Percentiles rank a stretch among this genome's conserved stretches.
Evolutionary conservation across 1,140 invertebrate species (phyloP).

Genomic region (Drosophila ficusphila): DNA sequence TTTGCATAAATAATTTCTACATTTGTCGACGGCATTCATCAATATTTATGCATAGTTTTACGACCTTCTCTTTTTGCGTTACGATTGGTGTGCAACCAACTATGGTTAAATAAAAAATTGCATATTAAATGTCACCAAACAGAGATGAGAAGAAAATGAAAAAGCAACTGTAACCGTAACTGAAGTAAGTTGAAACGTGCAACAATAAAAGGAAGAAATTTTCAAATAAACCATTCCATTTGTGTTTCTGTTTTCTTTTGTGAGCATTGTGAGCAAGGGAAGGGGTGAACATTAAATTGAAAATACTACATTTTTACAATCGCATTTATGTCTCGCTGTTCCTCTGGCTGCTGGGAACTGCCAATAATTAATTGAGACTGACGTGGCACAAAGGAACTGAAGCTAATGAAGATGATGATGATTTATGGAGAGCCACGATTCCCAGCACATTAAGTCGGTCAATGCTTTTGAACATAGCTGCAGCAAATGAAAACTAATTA

Average conservation of each 20-base stretch:
- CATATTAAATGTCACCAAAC: conserved; percentile 55
- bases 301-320: conserved; percentile 27
- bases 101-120: conserved; percentile 40
- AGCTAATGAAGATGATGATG: conserved; percentile 40
- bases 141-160: conserved; percentile 33
- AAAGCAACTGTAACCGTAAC: conserved; percentile 54
- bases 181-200: conserved; percentile 74
- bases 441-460: conserved; percentile 3
- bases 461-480: neutral
- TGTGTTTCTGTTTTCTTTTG: conserved; percentile 15
- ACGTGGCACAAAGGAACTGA: conserved; percentile 9
- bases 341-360: conserved; percentile 8
- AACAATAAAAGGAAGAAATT: conserved; percentile 71
- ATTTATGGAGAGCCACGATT: conserved; percentile 34
- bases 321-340: conserved; percentile 20
- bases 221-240: conserved; percentile 62
- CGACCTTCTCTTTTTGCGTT: conserved; percentile 27
- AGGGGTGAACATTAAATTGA: conserved; percentile 2
- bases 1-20: conserved; percentile 47
- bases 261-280: neutral
- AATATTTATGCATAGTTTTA: conserved; percentile 50
- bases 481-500: conserved; percentile 13
- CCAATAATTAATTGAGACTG: conserved; percentile 35
- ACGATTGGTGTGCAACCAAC: conserved; percentile 39
- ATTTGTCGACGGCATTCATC: conserved; percentile 35